Base-by-base conservation (phyloP, 2,797 vertebrate species). In the Mormyrus proboscirostris region DNA sequence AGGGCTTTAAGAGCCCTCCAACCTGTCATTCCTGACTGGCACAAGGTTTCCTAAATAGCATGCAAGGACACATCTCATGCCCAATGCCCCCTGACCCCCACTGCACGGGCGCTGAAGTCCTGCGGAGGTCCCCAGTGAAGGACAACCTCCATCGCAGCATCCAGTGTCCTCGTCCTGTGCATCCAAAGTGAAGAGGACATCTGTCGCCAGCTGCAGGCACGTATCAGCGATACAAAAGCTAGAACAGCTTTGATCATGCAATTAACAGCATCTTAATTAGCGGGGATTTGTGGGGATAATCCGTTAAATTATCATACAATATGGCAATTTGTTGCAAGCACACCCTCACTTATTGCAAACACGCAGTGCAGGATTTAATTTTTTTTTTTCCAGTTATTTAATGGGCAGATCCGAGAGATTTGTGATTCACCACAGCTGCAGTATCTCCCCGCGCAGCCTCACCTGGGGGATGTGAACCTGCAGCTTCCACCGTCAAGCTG, bases 201-300 rank as follows among this genome's bases (percentile, higher is more conserved):
- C 65, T 33, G 10, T 73, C 25, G 4, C 0, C 29, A 73, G 12
- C 29, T 38, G 65, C 29, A 73, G 25, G 29, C 12, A 5, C 12
- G 12, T 73, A 73, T 38, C 65, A 44, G 38, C 73, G n/a, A 44
- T 44, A 79, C 73, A 79, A 41, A 79, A 79, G 38, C 65, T 73
- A 38, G 25, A 73, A 12, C 14, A n/a, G 19, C 83, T 86, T 50
- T 53, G n/a, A 53, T 86, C 22, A 49, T 25, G 83, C 83, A 86
- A 51, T 86, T 86, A 86, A 51, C 50, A 86, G 47, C 83, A 86
- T 10, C 50, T 51, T 51, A 86, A 86, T 86, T 51, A 53, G 47
- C 10, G 5, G 25, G 73, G 12, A 53, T 51, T 50, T 86, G 9
- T 53, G 8, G 4, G 83, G 83, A 86, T 86, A 51, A 51, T 51